Evolutionary conservation across 2,797 vertebrate species (phyloP).

Genomic region (Lithobates sylvaticus): DNA sequence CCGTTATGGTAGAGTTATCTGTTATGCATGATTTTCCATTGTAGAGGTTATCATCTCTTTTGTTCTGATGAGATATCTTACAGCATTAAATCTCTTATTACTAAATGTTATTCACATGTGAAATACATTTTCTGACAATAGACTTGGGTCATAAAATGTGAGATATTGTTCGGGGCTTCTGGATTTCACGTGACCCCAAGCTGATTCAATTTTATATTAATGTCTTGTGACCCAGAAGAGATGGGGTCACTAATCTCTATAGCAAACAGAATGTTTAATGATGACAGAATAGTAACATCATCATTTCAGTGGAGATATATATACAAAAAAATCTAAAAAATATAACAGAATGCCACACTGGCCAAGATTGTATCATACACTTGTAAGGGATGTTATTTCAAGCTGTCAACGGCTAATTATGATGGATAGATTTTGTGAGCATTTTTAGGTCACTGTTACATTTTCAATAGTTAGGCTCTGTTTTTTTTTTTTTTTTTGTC

Average conservation of each 20-base stretch:
- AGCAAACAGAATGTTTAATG: not conserved
- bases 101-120: not conserved
- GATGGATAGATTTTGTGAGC: not conserved
- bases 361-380: not conserved
- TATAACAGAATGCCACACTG: not conserved
- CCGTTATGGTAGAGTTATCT: not conserved
- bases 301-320: not conserved
- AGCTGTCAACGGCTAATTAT: not conserved
- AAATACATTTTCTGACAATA: conserved; percentile 1
- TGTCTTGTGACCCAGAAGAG: conserved; percentile 38
- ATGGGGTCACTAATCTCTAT: conserved; percentile 41
- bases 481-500: too few species aligned
- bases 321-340: not conserved
- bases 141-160: not conserved
- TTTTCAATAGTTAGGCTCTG: not conserved
- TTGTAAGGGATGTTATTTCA: not conserved
- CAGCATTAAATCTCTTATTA: not conserved
- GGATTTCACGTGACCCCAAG: not conserved
- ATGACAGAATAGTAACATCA: conserved; percentile 1
- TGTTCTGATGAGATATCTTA: not conserved
- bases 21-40: not conserved
- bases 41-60: not conserved
- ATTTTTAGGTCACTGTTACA: not conserved
- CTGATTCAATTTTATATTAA: conserved; percentile 33
- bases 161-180: not conserved